phyloP scores from a whole-genome alignment of 2,113 vertebrate species.

The Gallinago jamesoni region DNA sequence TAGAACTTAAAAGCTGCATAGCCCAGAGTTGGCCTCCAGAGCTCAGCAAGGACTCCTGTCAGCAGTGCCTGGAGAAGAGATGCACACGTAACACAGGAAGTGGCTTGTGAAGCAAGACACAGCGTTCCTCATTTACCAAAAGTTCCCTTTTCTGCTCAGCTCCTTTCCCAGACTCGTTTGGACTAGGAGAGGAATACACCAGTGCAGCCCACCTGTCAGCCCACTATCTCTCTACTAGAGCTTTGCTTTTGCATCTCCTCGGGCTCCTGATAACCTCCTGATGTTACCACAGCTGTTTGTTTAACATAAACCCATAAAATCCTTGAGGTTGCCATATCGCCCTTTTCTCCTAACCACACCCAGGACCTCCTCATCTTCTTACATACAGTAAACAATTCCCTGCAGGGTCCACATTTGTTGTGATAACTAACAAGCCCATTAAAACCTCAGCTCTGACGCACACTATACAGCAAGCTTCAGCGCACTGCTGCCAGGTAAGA shows the following conservation, averaged over 20 bases:
- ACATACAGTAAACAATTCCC: conserved; percentile 16
- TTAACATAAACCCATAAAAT: conserved; percentile 38
- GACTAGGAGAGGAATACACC: neutral
- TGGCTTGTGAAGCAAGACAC: conserved; percentile 36
- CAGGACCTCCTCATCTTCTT: conserved; percentile 18
- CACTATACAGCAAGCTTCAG: neutral
- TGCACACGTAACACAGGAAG: conserved; percentile 23
- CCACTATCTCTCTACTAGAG: neutral
- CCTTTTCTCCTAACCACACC: conserved; percentile 18
- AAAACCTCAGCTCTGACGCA: neutral
- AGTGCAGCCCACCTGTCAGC: neutral
- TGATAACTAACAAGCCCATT: conserved; percentile 14
- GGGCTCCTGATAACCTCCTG: conserved; percentile 25
- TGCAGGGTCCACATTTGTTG: neutral
- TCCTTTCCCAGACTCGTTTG: neutral
- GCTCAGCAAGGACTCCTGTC: neutral
- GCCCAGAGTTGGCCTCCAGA: neutral
- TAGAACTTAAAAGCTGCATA: neutral
- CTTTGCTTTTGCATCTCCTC: conserved; percentile 22
- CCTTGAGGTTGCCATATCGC: conserved; percentile 22
- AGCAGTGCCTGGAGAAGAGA: neutral
- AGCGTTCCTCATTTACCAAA: conserved; percentile 34
- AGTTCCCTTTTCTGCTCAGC: conserved; percentile 47
- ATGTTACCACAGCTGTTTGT: conserved; percentile 6
- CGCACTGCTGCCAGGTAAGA: neutral